Evolutionary conservation across 2,888 invertebrate species (phyloP).

Genomic region (Drosophila phalerata): DNA sequence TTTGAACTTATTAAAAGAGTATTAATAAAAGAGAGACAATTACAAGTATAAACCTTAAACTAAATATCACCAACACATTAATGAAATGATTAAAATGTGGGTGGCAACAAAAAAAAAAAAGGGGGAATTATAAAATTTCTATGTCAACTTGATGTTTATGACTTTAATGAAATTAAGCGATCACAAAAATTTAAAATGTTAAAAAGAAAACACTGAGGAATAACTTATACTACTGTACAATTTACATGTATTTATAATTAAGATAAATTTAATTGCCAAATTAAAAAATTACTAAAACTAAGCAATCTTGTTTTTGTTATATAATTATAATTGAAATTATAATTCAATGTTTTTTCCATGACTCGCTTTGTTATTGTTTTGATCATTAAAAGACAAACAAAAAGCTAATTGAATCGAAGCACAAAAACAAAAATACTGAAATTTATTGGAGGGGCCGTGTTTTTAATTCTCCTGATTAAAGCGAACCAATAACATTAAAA

Average conservation of each 20-base stretch:
- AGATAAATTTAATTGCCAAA: too few relatives aligned
- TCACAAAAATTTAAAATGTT: constrained; percentile 14
- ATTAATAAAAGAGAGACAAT: neutral
- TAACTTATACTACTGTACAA: too few relatives aligned
- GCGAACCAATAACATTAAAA: constrained; percentile 16
- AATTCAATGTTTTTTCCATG: neutral
- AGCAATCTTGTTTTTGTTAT: neutral
- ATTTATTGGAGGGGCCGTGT: neutral
- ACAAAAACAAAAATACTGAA: neutral
- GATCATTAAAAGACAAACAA: constrained; percentile 16
- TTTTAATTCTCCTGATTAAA: constrained; percentile 35
- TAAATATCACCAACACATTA: constrained; percentile 45
- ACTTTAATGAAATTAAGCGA: constrained; percentile 44
- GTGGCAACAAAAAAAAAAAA: constrained; percentile 20
- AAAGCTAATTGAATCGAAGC: constrained; percentile 25
- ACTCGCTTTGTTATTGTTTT: neutral
- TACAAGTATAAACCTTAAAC: constrained; percentile 15
- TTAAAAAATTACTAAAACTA: too few relatives aligned
- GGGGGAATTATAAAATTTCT: constrained; percentile 9
- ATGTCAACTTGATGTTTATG: constrained; percentile 41
- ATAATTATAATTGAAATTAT: neutral
- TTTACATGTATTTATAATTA: too few relatives aligned
- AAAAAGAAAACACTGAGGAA: neutral
- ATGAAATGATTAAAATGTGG: constrained; percentile 31
- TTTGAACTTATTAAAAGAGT: neutral